Evolutionary conservation across 2,797 vertebrate species (phyloP), one percentile per base, ranked within the genome.

Genomic region (Tachyglossus aculeatus): DNA sequence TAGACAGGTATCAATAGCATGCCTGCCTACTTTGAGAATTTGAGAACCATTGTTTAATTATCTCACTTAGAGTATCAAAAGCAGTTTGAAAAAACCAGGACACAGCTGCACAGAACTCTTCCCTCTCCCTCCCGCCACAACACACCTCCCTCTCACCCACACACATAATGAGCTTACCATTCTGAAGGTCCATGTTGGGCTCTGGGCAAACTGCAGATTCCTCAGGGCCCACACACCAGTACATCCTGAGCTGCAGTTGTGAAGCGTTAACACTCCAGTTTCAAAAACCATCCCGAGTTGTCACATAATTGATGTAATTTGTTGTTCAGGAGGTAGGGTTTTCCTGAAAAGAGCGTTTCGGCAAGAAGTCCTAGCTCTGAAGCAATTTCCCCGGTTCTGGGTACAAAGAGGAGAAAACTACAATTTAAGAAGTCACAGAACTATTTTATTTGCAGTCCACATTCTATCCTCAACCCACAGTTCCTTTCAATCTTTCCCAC

Each of bases 161-260:
- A 27, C 25, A 47, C 8, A 4, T 25, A 47, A 47, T 18, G 9
- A 29, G 80, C 93, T 95, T 88, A 98, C 96, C 92, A 74, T 85
- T 70, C 29, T 85, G 89, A 9, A 85, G 80, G 37, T 93, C 93
- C 94, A 95, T 95, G 90, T 58, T 81, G 65, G 48, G 57, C 43
- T 71, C 80, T 47, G 89, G 79, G 77, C 89, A 81, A 70, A 83
- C 74, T 16, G 88, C 38, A 71, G 91, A 90, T 83, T 89, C 91
- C 80, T 92, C 91, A 9, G 90, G 88, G 43, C 95, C 94, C 61
- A 96, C 95, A 71, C 93, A 95, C 96, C 96, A 98, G 89, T 96
- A 97, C 96, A 98, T 98, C 82, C 88, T 94, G 85, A 74, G 88
- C 2, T 7, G 16, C 71, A 53, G 64, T 82, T 38, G 80, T 33